A percentile compares a stretch with the other conserved stretches of the same genome.
Conservation (phyloP, 2,113 vertebrate genomes). For the Ptilorrhoa leucosticta region DNA sequence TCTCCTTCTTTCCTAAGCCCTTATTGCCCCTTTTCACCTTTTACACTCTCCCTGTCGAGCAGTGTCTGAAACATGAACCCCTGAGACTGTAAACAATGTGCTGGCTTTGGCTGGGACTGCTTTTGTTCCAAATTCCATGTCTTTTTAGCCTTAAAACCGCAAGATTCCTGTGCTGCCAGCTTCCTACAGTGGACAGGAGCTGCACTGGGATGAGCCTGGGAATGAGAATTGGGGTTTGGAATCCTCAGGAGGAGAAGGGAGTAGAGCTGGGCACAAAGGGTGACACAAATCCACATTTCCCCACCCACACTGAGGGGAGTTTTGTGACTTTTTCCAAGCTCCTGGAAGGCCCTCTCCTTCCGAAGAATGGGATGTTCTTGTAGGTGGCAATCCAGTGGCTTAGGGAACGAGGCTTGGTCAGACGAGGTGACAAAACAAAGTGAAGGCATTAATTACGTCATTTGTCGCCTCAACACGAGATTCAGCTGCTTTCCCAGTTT, state of each 20-base stretch:
- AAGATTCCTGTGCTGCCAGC: neutral
- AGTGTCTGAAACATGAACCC: neutral
- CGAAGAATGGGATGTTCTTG: neutral
- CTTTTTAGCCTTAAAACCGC: neutral
- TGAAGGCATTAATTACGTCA: neutral
- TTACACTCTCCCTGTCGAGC: neutral
- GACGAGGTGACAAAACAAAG: neutral
- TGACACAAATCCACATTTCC: neutral
- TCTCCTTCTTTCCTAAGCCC: neutral
- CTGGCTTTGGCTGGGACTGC: neutral
- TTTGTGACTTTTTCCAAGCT: neutral
- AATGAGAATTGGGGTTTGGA: accelerated
- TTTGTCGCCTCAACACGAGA: neutral
- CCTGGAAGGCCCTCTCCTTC: neutral
- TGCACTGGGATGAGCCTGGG: neutral
- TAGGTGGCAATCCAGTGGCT: neutral
- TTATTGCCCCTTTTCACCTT: neutral
- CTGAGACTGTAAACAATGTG: neutral
- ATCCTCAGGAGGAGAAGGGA: neutral
- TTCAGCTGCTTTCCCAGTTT: neutral
- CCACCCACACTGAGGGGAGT: neutral
- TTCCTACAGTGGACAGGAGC: neutral
- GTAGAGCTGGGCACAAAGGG: accelerated
- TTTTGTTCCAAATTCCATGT: neutral
- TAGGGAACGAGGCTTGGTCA: neutral